Evolutionary conservation across 2,888 invertebrate genomes (phyloP).

Genomic region (Balanococcus diminutus): DNA sequence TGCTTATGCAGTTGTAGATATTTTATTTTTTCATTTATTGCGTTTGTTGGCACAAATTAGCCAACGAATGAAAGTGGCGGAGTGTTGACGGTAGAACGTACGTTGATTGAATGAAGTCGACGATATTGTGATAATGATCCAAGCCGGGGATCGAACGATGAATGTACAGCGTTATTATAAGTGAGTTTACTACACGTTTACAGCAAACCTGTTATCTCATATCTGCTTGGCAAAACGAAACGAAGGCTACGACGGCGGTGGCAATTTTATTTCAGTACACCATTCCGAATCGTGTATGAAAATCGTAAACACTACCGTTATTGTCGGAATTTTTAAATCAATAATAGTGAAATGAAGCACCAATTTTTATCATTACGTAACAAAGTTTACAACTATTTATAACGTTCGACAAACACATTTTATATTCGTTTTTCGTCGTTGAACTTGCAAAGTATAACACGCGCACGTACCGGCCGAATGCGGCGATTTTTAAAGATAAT

Average conservation of each 20-base stretch:
- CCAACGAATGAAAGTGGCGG: too few species aligned
- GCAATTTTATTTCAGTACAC: background rate
- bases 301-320: background rate
- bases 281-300: background rate
- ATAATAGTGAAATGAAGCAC: background rate
- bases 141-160: too few species aligned
- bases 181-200: background rate
- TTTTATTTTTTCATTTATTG: background rate
- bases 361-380: background rate
- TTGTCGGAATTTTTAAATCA: background rate
- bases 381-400: background rate
- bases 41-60: background rate
- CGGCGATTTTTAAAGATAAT: background rate
- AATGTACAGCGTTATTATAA: too few species aligned
- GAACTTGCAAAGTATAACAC: background rate
- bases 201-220: background rate
- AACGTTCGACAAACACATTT: background rate
- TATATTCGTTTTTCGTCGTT: background rate
- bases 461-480: constrained; percentile 3
- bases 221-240: background rate
- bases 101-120: background rate
- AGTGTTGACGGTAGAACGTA: background rate
- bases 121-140: too few species aligned
- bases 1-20: too few species aligned
- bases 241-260: background rate